These are phyloP conservation scores for Perognathus longimembris DNA, from an alignment of 2,113 vertebrate species.

Conservation along the genomic window DNA sequence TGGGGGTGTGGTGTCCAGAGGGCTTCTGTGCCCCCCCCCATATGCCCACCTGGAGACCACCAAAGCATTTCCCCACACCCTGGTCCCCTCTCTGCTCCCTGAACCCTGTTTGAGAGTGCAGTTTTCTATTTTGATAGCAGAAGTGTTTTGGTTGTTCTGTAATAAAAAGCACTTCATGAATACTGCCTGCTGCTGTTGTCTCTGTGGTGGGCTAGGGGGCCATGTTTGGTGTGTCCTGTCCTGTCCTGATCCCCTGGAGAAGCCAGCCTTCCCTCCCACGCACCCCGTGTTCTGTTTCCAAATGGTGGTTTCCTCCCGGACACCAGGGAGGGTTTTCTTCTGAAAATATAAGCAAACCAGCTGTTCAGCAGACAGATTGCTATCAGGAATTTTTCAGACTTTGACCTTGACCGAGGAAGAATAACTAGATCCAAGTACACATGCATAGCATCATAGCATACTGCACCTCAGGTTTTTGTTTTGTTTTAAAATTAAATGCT, in stretches of 20 bases:
- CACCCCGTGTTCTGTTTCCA: background rate
- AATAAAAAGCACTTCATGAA: constrained; percentile 78
- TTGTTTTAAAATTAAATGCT: too few species aligned
- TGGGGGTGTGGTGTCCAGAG: too few species aligned
- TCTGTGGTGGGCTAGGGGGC: background rate
- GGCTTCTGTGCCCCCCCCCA: too few species aligned
- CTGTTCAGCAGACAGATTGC: constrained; percentile 4
- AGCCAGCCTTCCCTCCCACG: background rate
- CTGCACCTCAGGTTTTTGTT: too few species aligned
- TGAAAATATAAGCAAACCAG: background rate
- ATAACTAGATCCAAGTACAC: constrained; percentile 9
- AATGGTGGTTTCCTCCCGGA: background rate
- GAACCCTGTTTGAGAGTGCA: constrained; percentile 50
- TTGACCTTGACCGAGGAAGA: constrained; percentile 54
- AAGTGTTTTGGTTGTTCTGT: constrained; percentile 64
- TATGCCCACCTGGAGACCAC: too few species aligned
- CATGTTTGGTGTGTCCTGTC: background rate
- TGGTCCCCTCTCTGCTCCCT: background rate
- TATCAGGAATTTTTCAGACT: constrained; percentile 12
- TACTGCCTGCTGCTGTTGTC: constrained; percentile 23
- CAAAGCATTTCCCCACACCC: background rate
- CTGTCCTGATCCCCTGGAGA: too few species aligned
- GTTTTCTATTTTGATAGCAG: constrained; percentile 73
- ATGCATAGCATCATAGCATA: background rate
- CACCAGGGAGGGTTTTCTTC: background rate